Evolutionary conservation across 2,888 invertebrate genomes (phyloP), one percentile per base, ranked within the genome.

Genomic region (Sarcophaga carnaria): DNA sequence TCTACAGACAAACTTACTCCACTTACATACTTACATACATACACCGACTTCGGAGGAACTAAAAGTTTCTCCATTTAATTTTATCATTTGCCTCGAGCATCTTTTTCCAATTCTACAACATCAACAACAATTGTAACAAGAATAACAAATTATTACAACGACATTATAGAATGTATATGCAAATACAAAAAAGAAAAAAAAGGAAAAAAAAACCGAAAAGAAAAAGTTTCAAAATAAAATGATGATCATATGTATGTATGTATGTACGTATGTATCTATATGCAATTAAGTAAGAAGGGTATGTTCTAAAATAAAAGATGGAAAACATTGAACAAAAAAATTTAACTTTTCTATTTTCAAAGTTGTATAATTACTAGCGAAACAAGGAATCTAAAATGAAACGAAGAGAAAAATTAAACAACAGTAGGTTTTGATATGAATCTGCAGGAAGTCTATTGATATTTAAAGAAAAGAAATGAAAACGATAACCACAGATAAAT

Each of bases 31-130:
- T 78, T 83, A 72, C 64, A 78, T 45, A 60, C 27, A 64, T 85
- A 72, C 70, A 80, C 83, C 85, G 75, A 83, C 70, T 88, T 83
- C 10, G 20, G 87, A 80, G 88, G 71, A 89, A 88, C 89, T 82
- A 69, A 86, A 79, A 85, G 17, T 70, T 82, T 82, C 72, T 49
- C 66, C 77, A 71, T 77, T 82, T 71, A 77, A 71, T 66, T 66
- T 76, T 77, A 70, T 82, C 82, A 25, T 77, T 77, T 66, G 82
- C 82, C 71, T 66, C 20, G 77, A 77, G 82, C 77, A 71, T 60
- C 4, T 27, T 77, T 45, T 76, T 54, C 12, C 60, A 60, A 47
- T 47, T 49, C 25, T 27, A 72, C 70, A 80, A 67, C 75, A 67
- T 80, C 69, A 85, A 80, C 76, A 87, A 67, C 77, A 67, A 70